Evolutionary conservation across 2,888 invertebrate genomes (phyloP), one percentile per base, ranked within the genome.

Genomic region (Sarcophaga caerulescens): DNA sequence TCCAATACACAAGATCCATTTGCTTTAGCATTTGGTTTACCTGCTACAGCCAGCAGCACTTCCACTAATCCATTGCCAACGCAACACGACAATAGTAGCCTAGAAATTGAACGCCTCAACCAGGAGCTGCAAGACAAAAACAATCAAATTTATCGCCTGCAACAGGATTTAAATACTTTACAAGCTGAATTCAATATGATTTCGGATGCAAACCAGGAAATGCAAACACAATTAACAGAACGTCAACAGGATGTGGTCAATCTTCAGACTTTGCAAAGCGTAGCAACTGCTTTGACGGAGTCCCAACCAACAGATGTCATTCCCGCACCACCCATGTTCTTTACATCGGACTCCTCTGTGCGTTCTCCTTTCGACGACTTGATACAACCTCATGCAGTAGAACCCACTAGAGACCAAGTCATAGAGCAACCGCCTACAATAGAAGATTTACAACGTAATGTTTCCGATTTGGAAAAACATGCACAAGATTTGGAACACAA

Each of bases 351-450:
- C 10, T 88, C 90, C 10, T 83, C 88, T 3, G 80, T 87, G 2
- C 89, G 92, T 0, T 90, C 92, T 5, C 90, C 92, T 2, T 93
- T 93, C 47, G 93, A 93, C 76, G 92, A 93, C 23, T 89, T 93
- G n/a, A 89, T 92, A 3, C 89, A 89, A 4, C 89, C 88, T 5
- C 92, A 91, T 3, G 74, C 85, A 6, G 44, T 86, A 4, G 87
- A 87, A 66, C 62, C 17, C 57, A 25, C 47, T 6, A 63, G 17
- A 45, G 35, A 35, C 47, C 59, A 17, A 23, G n/a, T 69, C 1
- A 10, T 62, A 4, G 89, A 89, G 25, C 94, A 94, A 35, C 90
- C 94, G 52, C 91, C 94, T 65, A 93, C 93, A 21, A 90, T 91
- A 60, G 93, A 93, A 85, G 92, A 93, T 81, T 84, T 93, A 25